Evolutionary conservation across 2,888 invertebrate species (phyloP).

Genomic region (Mechanitis messenoides): DNA sequence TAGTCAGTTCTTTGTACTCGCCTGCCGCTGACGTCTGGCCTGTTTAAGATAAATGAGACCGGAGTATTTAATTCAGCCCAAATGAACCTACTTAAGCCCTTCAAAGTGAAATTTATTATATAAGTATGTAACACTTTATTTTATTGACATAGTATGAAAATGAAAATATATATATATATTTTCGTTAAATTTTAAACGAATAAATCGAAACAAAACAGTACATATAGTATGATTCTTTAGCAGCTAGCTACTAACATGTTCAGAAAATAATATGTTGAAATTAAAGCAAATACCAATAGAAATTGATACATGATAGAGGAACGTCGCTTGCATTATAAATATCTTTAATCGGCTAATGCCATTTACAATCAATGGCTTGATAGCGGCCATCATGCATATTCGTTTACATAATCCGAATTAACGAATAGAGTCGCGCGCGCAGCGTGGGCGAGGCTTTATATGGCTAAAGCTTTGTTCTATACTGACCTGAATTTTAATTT

Average conservation of each 20-base stretch:
- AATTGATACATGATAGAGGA: slow-evolving; percentile 29
- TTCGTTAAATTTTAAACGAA: neutral
- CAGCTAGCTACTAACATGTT: too few relatives aligned
- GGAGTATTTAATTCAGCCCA: slow-evolving; percentile 58
- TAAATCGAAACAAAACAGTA: neutral
- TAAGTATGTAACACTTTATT: neutral
- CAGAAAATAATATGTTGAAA: too few relatives aligned
- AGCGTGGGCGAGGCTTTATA: slow-evolving; percentile 61
- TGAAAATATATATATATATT: neutral
- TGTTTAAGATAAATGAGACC: slow-evolving; percentile 63
- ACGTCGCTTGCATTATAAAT: slow-evolving; percentile 20
- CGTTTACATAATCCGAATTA: slow-evolving; percentile 64
- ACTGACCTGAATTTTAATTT: slow-evolving; percentile 2
- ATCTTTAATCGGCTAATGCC: slow-evolving; percentile 31
- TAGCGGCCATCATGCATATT: slow-evolving; percentile 63
- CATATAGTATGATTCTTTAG: neutral
- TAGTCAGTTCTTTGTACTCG: slow-evolving; percentile 56
- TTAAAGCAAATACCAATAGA: slow-evolving; percentile 16
- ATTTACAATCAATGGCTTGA: slow-evolving; percentile 63
- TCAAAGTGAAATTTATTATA: slow-evolving; percentile 1
- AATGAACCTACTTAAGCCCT: slow-evolving; percentile 39
- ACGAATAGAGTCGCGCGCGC: slow-evolving; percentile 56
- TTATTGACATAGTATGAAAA: too few relatives aligned
- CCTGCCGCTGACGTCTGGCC: slow-evolving; percentile 57
- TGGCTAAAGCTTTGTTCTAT: slow-evolving; percentile 18